Base-by-base conservation (phyloP, 2,797 vertebrate species). In the Anabacerthia variegaticeps region DNA sequence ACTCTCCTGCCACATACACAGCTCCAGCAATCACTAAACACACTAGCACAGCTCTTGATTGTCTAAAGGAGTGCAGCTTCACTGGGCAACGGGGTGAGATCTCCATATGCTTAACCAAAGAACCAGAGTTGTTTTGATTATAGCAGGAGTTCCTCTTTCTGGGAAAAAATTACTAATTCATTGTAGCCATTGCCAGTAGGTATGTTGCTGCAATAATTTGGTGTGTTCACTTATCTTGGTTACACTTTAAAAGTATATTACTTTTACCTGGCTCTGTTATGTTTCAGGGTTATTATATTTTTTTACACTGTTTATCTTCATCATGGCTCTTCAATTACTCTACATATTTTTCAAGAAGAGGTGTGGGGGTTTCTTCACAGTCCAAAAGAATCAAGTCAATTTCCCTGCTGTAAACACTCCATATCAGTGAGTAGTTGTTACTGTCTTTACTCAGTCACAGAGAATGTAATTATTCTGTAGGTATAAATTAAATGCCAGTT, bases 381-480 rank as follows among this genome's bases (percentile, higher is more conserved):
- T 48, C 15, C 11, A 43, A 24, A 46, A 67, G 8, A 84, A 66
- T 12, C 2, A 26, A 24, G 8, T 80, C 48, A 36, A 5, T 20
- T 73, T 89, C 27, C 36, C 15, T 93, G 7, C 87, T 67, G 27
- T 55, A 39, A 77, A 77, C 49, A 48, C 9, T 14, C 22, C 2
- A 1, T 34, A 22, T 14, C 24, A 52, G 34, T 52, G 17, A 66
- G 48, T 41, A 72, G 20, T 10, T 76, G 51, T n/a, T 39, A 21
- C 67, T 84, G 44, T 3, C 67, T 76, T 62, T 55, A 62, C 11
- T 80, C 52, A 56, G 36, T 66, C 41, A 30, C n/a, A 59, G 55
- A 24, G 55, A 94, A 66, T 12, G 10, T 82, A 74, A 44, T 79
- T 92, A 44, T 68, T 83, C 65, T 58, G 37, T 37, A 89, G n/a